phyloP scores from a whole-genome alignment of 2,797 vertebrate species.

The Spatula versicolor region DNA sequence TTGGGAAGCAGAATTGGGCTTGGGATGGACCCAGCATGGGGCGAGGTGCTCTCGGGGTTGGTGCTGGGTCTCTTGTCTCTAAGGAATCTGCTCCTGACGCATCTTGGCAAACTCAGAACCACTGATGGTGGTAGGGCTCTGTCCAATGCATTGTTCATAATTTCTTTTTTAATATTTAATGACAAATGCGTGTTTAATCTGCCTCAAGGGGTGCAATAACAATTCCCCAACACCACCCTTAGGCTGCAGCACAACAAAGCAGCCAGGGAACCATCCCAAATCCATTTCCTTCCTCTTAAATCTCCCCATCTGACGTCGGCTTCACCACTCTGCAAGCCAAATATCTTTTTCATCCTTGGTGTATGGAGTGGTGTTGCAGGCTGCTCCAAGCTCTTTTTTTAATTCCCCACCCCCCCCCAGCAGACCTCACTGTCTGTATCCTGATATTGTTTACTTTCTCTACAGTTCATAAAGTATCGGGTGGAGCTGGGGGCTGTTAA shows the following conservation, averaged over 20 bases:
- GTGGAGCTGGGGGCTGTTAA: not conserved
- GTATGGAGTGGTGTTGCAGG: accelerated
- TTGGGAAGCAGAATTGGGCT: too few relatives aligned
- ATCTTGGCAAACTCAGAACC: too few relatives aligned
- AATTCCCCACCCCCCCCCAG: not conserved
- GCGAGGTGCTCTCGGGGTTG: too few relatives aligned
- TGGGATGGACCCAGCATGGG: too few relatives aligned
- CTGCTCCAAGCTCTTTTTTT: accelerated
- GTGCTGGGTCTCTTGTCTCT: too few relatives aligned
- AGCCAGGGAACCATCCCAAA: not conserved
- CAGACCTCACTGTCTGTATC: not conserved
- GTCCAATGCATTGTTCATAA: too few relatives aligned
- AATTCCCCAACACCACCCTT: not conserved
- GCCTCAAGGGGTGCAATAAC: not conserved
- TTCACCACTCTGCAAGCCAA: not conserved
- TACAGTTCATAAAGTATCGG: not conserved
- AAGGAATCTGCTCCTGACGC: too few relatives aligned
- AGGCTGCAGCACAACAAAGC: not conserved
- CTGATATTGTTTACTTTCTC: not conserved
- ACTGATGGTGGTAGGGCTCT: too few relatives aligned
- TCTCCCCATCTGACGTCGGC: not conserved
- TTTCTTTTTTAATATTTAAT: too few relatives aligned
- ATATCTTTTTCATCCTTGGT: not conserved
- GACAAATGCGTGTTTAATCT: too few relatives aligned
- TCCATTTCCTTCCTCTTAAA: not conserved